Conservation (phyloP, 2,797 vertebrate genomes). For the Characodon lateralis region DNA sequence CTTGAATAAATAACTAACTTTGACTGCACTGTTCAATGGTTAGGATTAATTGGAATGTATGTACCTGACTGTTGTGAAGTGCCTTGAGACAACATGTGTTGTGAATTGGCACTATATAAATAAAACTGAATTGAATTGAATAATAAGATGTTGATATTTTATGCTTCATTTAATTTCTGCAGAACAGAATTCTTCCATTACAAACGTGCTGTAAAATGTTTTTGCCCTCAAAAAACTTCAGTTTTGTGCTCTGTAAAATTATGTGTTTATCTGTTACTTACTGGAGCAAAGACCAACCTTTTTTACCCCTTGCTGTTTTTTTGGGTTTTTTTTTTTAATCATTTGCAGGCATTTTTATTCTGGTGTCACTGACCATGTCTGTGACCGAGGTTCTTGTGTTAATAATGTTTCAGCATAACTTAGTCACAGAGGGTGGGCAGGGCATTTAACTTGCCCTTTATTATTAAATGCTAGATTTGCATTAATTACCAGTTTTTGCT, state of each 20-base stretch:
- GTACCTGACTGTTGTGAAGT: no score
- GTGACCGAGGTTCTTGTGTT: constrained; percentile 14
- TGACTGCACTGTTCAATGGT: no score
- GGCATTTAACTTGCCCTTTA: constrained; percentile 57
- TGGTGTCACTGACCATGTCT: background rate
- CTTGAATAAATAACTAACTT: no score
- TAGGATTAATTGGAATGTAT: no score
- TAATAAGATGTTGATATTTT: no score
- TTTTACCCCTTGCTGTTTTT: background rate
- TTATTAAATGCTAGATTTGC: constrained; percentile 72
- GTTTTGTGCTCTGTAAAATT: background rate
- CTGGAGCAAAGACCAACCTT: background rate
- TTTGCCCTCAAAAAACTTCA: background rate
- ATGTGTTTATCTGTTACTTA: background rate
- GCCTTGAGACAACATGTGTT: no score
- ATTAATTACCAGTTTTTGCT: constrained; percentile 49
- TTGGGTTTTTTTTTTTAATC: background rate
- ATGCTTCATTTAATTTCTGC: background rate
- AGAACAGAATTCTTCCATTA: constrained; percentile 15
- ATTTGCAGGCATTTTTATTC: background rate
- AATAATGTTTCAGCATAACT: constrained; percentile 35
- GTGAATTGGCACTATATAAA: no score
- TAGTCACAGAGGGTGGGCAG: constrained; percentile 43
- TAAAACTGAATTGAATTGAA: no score
- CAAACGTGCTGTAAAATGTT: background rate